phyloP scores from a whole-genome alignment of 2,888 invertebrate species.

The Tetragnatha montana region DNA sequence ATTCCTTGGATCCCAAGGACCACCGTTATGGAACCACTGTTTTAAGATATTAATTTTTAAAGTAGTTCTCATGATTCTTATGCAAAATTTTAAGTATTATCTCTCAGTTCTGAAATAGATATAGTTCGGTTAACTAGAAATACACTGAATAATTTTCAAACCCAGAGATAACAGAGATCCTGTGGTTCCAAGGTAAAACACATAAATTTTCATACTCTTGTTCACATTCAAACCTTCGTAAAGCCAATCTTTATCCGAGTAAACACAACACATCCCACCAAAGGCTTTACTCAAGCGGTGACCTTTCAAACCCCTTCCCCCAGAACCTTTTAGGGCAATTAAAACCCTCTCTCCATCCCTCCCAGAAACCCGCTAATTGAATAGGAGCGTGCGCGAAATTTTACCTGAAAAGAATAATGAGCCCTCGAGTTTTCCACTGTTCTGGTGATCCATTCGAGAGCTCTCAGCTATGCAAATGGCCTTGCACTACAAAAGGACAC shows the following conservation, averaged over 20 bases:
- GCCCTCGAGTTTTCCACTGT: not conserved
- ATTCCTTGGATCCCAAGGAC: too few relatives aligned
- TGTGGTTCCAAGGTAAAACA: not conserved
- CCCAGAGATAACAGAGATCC: not conserved
- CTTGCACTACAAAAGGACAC: too few relatives aligned
- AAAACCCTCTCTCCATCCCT: not conserved
- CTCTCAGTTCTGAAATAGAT: too few relatives aligned
- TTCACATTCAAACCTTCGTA: not conserved
- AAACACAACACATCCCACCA: not conserved
- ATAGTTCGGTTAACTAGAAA: too few relatives aligned
- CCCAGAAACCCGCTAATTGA: not conserved
- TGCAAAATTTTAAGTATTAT: too few relatives aligned
- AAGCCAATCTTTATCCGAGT: not conserved
- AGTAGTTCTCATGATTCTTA: too few relatives aligned
- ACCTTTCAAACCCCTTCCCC: not conserved
- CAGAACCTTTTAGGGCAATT: not conserved
- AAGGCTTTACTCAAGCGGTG: not conserved
- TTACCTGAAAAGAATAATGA: not conserved
- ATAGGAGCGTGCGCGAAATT: not conserved
- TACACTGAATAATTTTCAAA: too few relatives aligned
- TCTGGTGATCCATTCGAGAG: not conserved
- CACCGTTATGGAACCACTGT: too few relatives aligned
- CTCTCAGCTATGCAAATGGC: not conserved
- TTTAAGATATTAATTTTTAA: too few relatives aligned
- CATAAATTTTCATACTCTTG: not conserved